phyloP scores from a whole-genome alignment of 2,797 vertebrate species.

The Molossus molossus region DNA sequence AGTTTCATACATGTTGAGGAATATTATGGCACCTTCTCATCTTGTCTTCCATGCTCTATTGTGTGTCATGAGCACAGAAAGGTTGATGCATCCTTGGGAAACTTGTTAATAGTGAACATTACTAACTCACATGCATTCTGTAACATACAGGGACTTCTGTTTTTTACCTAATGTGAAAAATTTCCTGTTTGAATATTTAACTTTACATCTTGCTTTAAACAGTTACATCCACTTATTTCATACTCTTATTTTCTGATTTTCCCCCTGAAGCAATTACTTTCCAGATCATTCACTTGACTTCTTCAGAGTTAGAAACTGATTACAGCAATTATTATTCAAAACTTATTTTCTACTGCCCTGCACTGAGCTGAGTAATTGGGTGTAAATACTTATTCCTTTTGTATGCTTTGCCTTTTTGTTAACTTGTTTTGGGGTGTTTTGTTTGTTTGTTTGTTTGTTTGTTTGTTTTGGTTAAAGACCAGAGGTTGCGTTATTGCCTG shows the following conservation, averaged over 20 bases:
- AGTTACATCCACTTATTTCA: constrained; percentile 66
- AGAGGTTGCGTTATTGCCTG: constrained; percentile 77
- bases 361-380: constrained; percentile 72
- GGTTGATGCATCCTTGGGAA: constrained; percentile 28
- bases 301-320: constrained; percentile 72
- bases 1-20: not conserved
- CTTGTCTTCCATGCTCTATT: not conserved
- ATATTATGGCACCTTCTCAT: constrained; percentile 13
- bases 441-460: not conserved
- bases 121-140: constrained; percentile 27
- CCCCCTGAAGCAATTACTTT: constrained; percentile 65
- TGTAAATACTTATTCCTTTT: constrained; percentile 81
- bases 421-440: constrained; percentile 62
- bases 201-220: constrained; percentile 71
- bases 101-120: constrained; percentile 58
- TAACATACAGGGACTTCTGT: constrained; percentile 18
- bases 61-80: constrained; percentile 19
- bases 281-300: constrained; percentile 66
- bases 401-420: constrained; percentile 62
- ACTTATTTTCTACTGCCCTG: constrained; percentile 70
- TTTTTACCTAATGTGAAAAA: constrained; percentile 66
- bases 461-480: constrained; percentile 72
- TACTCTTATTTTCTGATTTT: constrained; percentile 76
- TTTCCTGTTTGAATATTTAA: constrained; percentile 41
- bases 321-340: constrained; percentile 74